Conservation (phyloP, 35 echinoderm and acorn worm genomes). For the Heliocidaris tuberculata region DNA sequence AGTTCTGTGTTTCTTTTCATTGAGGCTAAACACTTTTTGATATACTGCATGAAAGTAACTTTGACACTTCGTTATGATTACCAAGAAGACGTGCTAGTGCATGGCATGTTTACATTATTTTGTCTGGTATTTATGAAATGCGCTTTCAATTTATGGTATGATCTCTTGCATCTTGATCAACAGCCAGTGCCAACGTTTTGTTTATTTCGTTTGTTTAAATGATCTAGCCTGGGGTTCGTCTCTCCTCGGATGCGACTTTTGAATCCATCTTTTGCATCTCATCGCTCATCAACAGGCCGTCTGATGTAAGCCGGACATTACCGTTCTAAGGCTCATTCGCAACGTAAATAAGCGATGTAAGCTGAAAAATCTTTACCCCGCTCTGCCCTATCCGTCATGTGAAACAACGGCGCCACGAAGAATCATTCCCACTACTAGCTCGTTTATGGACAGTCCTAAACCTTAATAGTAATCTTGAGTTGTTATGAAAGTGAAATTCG, state of each 20-base stretch:
- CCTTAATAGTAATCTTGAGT: no score
- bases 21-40: no score
- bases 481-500: no score
- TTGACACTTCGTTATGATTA: no score
- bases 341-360: background rate
- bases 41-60: no score
- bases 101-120: background rate
- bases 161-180: background rate
- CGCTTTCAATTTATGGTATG: background rate
- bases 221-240: background rate
- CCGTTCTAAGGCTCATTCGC: background rate
- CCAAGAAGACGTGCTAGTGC: background rate
- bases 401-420: background rate
- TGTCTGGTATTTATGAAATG: background rate
- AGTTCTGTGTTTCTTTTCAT: no score
- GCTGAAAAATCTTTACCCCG: background rate
- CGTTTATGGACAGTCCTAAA: background rate
- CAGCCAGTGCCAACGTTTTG: background rate
- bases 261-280: background rate
- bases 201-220: background rate
- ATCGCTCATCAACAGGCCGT: background rate
- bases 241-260: background rate
- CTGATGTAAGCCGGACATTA: background rate
- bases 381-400: background rate
- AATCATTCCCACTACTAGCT: background rate